phyloP scores from a whole-genome alignment of 2,113 vertebrate genomes.

The Tiliqua scincoides region DNA sequence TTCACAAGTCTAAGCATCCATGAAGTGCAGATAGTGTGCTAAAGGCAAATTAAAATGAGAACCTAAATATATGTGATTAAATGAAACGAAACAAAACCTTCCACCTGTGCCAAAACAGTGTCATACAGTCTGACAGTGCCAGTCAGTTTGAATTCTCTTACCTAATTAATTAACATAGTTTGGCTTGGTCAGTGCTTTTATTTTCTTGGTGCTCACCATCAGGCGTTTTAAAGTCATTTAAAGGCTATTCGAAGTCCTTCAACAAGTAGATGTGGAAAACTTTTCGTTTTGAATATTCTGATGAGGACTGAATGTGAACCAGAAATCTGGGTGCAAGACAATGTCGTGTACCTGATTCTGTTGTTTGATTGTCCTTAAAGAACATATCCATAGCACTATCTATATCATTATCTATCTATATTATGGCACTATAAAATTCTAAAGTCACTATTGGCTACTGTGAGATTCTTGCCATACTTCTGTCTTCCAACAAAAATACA shows the following conservation, averaged over 20 bases:
- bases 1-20: neutral
- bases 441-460: neutral
- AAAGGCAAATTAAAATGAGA: constrained; percentile 15
- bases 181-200: neutral
- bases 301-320: neutral
- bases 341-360: neutral
- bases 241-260: constrained; percentile 19
- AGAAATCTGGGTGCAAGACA: neutral
- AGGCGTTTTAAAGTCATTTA: neutral
- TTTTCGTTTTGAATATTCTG: neutral
- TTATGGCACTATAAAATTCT: neutral
- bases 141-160: constrained; percentile 3
- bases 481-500: neutral
- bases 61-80: constrained; percentile 22
- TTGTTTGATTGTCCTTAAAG: neutral
- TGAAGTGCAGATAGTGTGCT: neutral
- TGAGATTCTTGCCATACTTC: neutral
- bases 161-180: neutral
- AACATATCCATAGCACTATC: neutral
- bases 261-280: neutral
- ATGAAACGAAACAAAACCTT: constrained; percentile 16
- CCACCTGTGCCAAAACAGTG: constrained; percentile 10
- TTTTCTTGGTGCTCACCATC: neutral
- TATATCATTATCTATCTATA: no score
- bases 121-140: neutral